Base-by-base conservation (phyloP, 1,140 invertebrate genomes). In the Pseudomyrmex gracilis region DNA sequence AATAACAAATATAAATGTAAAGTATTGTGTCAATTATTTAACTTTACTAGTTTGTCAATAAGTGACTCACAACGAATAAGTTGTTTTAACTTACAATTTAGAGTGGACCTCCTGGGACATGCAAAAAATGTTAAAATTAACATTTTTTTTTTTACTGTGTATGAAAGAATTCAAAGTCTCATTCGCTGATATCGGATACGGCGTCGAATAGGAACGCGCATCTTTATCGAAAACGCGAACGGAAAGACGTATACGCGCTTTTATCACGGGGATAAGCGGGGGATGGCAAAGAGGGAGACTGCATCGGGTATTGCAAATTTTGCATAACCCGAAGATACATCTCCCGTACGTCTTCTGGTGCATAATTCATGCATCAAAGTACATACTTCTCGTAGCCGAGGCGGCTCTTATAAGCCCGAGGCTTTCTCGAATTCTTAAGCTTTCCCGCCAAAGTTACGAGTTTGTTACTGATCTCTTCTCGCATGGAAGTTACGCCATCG, bases 291-390 rank as follows among this genome's bases (percentile, higher is more conserved):
- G 53, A 47, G 1, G 22, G 20, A 22, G 51, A 70, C 53, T 71
- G 15, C 22, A 24, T 20, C 51, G 20, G 24, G 43, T 77, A 76
- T 17, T 4, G 43, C 71, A 64, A 80, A 80, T 84, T 84, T 67
- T 80, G 51, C 64, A 80, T 58, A 84, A 80, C 61, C 57, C 60
- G 24, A 57, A 80, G 74, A 77, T 78, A 68, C 61, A 24, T 80
- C 64, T 66, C 53, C 47, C 47, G 47, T 78, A 84, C 58, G 53
- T 84, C 63, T 78, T 70, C 70, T 83, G 17, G 73, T 85, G 70
- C 86, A 85, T 87, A 85, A 87, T 87, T 85, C 86, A 87, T 87
- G 84, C 76, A 87, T 76, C 77, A 20, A 66, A 66, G 82, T 64
- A 57, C 49, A 63, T 74, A 61, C 70, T 64, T 61, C 34, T 34